Conservation (phyloP, 2,888 invertebrate genomes). For the Oligia latruncula region DNA sequence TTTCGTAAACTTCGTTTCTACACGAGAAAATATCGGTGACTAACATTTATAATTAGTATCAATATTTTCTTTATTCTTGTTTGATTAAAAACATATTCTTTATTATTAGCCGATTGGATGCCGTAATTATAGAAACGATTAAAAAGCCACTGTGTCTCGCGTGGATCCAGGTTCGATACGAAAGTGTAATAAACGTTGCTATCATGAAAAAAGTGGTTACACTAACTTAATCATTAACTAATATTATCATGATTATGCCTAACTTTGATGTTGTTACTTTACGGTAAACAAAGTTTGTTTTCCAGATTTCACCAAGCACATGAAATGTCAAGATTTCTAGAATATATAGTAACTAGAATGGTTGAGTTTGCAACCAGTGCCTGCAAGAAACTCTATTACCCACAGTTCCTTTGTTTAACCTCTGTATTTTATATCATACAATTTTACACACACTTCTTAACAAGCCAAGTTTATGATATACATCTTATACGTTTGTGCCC, state of each 20-base stretch:
- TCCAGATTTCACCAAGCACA: background rate
- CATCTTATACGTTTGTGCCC: conserved; percentile 28
- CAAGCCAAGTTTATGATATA: conserved; percentile 35
- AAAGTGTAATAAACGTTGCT: background rate
- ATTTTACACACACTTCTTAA: conserved; percentile 32
- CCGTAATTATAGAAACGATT: background rate
- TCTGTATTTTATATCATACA: conserved; percentile 9
- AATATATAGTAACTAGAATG: background rate
- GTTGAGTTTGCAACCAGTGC: background rate
- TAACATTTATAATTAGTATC: background rate
- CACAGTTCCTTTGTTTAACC: conserved; percentile 10
- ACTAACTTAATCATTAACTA: background rate
- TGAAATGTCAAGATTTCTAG: background rate
- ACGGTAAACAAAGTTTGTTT: background rate
- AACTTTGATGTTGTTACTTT: background rate
- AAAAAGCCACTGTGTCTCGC: background rate
- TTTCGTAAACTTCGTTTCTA: background rate
- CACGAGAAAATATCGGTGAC: background rate
- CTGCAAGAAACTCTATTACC: conserved; percentile 1
- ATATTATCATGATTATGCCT: background rate
- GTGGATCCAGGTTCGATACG: background rate
- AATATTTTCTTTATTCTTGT: no score
- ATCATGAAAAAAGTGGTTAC: background rate
- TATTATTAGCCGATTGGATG: background rate
- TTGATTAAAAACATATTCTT: background rate